Evolutionary conservation across 1,140 invertebrate species (phyloP), one percentile per base, ranked within the genome.

Genomic region (Macrobrachium nipponense): DNA sequence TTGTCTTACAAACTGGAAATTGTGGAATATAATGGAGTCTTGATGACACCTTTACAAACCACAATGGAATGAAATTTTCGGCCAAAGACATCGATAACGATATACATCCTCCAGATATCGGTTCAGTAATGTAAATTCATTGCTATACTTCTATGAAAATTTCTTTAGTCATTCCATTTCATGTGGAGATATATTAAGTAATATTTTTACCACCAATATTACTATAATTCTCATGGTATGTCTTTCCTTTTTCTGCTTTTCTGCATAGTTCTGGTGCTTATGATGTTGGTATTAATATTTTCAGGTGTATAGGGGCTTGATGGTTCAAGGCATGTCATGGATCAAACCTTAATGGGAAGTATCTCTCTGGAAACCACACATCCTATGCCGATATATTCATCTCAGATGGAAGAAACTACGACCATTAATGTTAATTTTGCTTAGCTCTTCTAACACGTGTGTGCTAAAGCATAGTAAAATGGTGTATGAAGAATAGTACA

Each of bases 321-420:
- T 91, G 90, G 90, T 91, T 87, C 87, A 89, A 80, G 79, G 89
- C 79, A 59, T 89, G 89, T 51, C 89, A 89, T 51, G 78, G 79
- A 80, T 77, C 89, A 10, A 90, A 90, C 70, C 62, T 91, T 36
- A 90, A 91, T 87, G 91, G 90, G 1, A 27, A 81, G 12, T 91
- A 90, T 84, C 81, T 89, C 60, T 60, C 44, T 82, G 87, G 90
- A 87, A 23, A 82, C 82, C 70, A 90, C 87, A 7, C 88, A 78
- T 60, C 88, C 87, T 84, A 89, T 88, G 88, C 89, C 7, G 27
- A 36, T 36, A 36, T 36, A 36, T 36, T 36, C 27, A 36, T 36
- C 27, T 36, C 27, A n/a, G n/a, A 36, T 36, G 27, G 4, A 36
- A 36, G 27, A 36, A 36, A 36, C 27, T 36, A 4, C 4, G 1